Evolutionary conservation across 2,888 invertebrate genomes (phyloP).

Genomic region (Mythimna loreyi): DNA sequence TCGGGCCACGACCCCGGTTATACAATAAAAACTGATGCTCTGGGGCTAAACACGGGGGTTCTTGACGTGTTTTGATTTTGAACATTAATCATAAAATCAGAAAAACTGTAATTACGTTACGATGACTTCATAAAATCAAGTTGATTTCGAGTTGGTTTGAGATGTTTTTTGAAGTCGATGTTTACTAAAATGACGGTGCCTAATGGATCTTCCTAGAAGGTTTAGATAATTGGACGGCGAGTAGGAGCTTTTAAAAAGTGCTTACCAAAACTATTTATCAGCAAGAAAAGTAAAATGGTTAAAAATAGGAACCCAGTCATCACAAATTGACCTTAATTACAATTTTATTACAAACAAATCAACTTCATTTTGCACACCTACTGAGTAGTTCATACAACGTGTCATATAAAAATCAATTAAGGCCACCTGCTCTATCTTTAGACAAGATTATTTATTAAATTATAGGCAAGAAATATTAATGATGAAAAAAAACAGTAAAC

Average conservation of each 20-base stretch:
- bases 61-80: constrained; percentile 55
- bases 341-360: neutral
- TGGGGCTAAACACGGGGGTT: constrained; percentile 68
- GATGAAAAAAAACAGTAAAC: constrained; percentile 52
- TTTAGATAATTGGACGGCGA: neutral
- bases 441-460: constrained; percentile 65
- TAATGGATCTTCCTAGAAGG: constrained; percentile 21
- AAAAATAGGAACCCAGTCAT: neutral
- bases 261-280: neutral
- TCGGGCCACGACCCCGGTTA: constrained; percentile 83
- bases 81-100: constrained; percentile 60
- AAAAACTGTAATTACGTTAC: constrained; percentile 57
- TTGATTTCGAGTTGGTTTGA: constrained; percentile 33
- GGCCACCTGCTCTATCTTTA: constrained; percentile 46
- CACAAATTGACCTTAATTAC: neutral
- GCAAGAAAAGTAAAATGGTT: neutral
- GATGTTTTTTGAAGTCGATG: constrained; percentile 19
- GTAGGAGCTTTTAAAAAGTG: constrained; percentile 7
- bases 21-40: constrained; percentile 76
- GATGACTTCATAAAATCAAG: constrained; percentile 57
- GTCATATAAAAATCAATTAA: constrained; percentile 46
- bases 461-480: constrained; percentile 49
- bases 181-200: constrained; percentile 27
- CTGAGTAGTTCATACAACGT: constrained; percentile 22
- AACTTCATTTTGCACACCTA: neutral